Conservation (phyloP, 1,140 invertebrate species). For the Aphaenogaster ashmeadi region DNA sequence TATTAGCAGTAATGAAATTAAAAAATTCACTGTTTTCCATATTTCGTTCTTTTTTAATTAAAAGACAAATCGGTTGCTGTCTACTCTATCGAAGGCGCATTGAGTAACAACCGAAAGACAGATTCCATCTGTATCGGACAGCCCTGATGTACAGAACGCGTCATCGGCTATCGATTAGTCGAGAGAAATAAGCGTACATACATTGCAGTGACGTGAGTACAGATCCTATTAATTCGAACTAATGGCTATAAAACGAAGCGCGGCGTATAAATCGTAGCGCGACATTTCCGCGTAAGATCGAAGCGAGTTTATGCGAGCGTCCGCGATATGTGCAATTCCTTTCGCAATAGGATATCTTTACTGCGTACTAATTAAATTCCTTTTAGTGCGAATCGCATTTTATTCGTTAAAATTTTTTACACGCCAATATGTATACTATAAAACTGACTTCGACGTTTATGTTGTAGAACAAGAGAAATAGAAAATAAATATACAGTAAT, state of each 20-base stretch:
- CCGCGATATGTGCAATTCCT: not conserved
- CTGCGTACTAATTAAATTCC: not conserved
- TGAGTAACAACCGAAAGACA: conserved; percentile 50
- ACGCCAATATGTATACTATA: no score
- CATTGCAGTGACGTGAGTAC: conserved; percentile 30
- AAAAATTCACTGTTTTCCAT: not conserved
- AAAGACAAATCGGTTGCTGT: not conserved
- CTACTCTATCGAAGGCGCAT: conserved; percentile 18
- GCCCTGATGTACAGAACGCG: conserved; percentile 22
- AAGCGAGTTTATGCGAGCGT: not conserved
- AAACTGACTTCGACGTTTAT: not conserved
- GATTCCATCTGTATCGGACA: conserved; percentile 33
- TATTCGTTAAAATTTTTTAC: not conserved
- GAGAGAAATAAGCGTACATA: conserved; percentile 38
- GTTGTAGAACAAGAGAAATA: not conserved
- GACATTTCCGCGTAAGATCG: conserved; percentile 18
- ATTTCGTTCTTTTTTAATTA: conserved; percentile 2
- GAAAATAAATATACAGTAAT: not conserved
- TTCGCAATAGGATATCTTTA: not conserved
- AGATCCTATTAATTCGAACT: conserved; percentile 47
- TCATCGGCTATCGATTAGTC: conserved; percentile 56
- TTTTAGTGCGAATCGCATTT: not conserved
- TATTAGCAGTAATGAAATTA: not conserved
- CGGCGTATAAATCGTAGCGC: conserved; percentile 57
- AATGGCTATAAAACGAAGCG: conserved; percentile 55